phyloP scores from a whole-genome alignment of 2,888 invertebrate species.

The Ceramica pisi region DNA sequence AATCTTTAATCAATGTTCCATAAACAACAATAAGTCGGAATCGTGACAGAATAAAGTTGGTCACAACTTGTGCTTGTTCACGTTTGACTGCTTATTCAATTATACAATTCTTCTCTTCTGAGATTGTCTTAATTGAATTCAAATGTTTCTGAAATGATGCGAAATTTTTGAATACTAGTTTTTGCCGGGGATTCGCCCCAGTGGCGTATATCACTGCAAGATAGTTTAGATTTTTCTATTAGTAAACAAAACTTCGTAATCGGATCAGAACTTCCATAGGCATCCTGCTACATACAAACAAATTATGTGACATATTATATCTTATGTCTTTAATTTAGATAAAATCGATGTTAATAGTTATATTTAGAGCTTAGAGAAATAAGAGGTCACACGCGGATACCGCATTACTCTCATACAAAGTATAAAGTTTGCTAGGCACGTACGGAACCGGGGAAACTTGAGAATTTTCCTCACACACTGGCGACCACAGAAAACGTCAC shows the following conservation, averaged over 20 bases:
- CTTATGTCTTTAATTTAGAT: neutral
- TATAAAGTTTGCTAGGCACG: conserved; percentile 45
- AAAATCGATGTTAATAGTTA: neutral
- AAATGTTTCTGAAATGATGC: neutral
- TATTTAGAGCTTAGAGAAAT: conserved; percentile 21
- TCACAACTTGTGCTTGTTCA: conserved; percentile 7
- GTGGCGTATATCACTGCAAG: neutral
- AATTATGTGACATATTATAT: too few species aligned
- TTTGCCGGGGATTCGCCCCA: neutral
- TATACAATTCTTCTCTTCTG: neutral
- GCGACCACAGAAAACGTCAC: conserved; percentile 26
- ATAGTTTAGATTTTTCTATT: neutral
- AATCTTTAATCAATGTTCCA: conserved; percentile 43
- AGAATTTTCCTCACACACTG: conserved; percentile 49
- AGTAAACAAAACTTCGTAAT: neutral
- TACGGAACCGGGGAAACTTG: conserved; percentile 38
- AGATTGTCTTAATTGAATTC: neutral
- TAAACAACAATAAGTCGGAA: conserved; percentile 16
- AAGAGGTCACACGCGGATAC: conserved; percentile 18
- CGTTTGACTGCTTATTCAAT: conserved; percentile 14
- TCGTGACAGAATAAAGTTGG: conserved; percentile 3
- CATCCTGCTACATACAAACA: neutral
- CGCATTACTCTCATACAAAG: conserved; percentile 1
- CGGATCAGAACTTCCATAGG: neutral
- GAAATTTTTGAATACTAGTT: neutral